Percentiles rank a stretch among this genome's conserved stretches.
phyloP scores from a whole-genome alignment of 2,113 vertebrate genomes.

The Tautogolabrus adspersus region DNA sequence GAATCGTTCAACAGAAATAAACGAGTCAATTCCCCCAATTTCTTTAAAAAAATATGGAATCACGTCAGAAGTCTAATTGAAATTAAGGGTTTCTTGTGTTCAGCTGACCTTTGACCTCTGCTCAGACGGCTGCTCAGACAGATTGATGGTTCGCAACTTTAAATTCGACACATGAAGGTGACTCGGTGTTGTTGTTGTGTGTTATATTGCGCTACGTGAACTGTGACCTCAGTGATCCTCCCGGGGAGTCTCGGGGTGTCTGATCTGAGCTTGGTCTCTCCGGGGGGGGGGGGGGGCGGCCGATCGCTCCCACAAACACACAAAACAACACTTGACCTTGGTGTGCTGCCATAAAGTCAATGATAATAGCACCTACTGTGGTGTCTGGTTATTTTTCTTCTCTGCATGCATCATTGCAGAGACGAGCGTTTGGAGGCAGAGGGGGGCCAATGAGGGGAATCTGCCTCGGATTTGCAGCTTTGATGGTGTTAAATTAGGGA shows the following conservation, averaged over 20 bases:
- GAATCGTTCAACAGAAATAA: too few species aligned
- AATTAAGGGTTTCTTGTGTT: neutral
- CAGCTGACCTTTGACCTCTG: conserved; percentile 28
- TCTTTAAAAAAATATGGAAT: neutral
- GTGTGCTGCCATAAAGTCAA: conserved; percentile 46
- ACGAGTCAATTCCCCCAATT: too few species aligned
- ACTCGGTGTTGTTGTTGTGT: conserved; percentile 20
- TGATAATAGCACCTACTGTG: conserved; percentile 48
- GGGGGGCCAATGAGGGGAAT: neutral
- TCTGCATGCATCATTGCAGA: conserved; percentile 34
- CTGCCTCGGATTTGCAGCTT: conserved; percentile 28
- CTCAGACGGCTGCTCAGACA: neutral
- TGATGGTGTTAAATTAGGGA: conserved; percentile 27
- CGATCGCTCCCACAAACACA: conserved; percentile 18
- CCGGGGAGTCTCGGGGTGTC: conserved; percentile 6
- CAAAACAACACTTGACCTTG: conserved; percentile 69
- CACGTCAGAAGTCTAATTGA: neutral
- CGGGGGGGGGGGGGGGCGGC: neutral
- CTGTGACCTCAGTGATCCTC: conserved; percentile 50
- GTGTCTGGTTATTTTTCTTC: conserved; percentile 38
- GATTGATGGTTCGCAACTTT: conserved; percentile 27
- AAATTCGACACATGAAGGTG: conserved; percentile 57
- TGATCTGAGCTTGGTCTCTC: conserved; percentile 45
- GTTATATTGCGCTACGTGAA: conserved; percentile 17
- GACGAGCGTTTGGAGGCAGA: conserved; percentile 20